Percentiles rank a stretch among this genome's conserved stretches.
phyloP scores from a whole-genome alignment of 1,140 invertebrate species.

The Aphaenogaster ashmeadi region DNA sequence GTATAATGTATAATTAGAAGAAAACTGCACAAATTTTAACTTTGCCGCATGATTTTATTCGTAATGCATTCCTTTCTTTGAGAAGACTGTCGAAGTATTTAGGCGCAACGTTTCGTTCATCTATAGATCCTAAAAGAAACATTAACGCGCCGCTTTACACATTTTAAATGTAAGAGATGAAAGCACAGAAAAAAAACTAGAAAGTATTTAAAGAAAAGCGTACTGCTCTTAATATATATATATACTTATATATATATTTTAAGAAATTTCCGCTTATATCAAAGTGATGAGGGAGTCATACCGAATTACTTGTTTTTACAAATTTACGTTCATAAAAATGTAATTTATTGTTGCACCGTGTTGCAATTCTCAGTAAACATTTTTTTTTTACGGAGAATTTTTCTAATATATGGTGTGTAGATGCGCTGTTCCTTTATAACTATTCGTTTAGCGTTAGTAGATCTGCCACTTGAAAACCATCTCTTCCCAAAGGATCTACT shows the following conservation, averaged over 20 bases:
- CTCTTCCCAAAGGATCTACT: slow-evolving; percentile 58
- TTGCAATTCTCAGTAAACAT: slow-evolving; percentile 41
- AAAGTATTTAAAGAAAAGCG: slow-evolving; percentile 51
- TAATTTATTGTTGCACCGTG: slow-evolving; percentile 50
- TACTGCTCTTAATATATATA: slow-evolving; percentile 32
- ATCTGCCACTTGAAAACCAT: slow-evolving; percentile 39
- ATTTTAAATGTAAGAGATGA: slow-evolving; percentile 53
- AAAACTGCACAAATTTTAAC: slow-evolving; percentile 66
- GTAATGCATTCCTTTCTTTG: slow-evolving; percentile 75
- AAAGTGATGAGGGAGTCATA: slow-evolving; percentile 41
- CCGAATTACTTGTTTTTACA: slow-evolving; percentile 53
- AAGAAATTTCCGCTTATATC: slow-evolving; percentile 38
- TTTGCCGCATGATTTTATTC: slow-evolving; percentile 67
- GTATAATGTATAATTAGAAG: slow-evolving; percentile 35
- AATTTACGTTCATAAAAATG: slow-evolving; percentile 54
- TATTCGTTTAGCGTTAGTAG: slow-evolving; percentile 40
- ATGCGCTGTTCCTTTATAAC: slow-evolving; percentile 49
- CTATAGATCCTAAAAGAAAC: slow-evolving; percentile 33
- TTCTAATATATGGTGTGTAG: slow-evolving; percentile 35
- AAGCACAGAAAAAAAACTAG: slow-evolving; percentile 34
- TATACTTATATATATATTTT: slow-evolving; percentile 35
- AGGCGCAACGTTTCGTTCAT: slow-evolving; percentile 54
- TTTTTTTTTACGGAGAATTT: slow-evolving; percentile 44
- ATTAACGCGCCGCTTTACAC: slow-evolving; percentile 39
- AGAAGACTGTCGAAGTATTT: slow-evolving; percentile 74